A percentile compares a stretch with the other conserved stretches of the same genome.
Evolutionary conservation across 2,888 invertebrate species (phyloP).

Genomic region (Xanthostigma xanthostigma): DNA sequence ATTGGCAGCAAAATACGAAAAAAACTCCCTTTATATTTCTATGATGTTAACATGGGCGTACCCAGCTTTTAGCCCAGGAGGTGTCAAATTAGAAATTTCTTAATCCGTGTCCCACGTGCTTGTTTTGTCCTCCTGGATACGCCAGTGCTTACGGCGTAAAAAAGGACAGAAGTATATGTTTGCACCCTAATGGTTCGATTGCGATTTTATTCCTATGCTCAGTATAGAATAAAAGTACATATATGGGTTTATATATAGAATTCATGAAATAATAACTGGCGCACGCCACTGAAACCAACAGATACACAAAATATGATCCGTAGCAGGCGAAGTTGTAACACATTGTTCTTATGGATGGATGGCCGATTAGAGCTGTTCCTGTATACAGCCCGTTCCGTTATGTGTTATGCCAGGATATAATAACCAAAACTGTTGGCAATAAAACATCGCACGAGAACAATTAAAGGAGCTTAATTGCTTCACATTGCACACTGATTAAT

Average conservation of each 20-base stretch:
- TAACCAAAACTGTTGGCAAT: slow-evolving; percentile 4
- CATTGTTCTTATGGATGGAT: slow-evolving; percentile 24
- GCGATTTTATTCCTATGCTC: no score
- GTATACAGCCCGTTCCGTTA: neutral
- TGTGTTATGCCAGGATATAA: neutral
- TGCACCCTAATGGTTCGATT: no score
- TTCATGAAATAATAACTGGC: neutral
- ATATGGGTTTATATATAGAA: neutral
- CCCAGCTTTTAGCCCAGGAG: no score
- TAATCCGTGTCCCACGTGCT: no score
- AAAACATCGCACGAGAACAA: slow-evolving; percentile 8
- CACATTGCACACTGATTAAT: slow-evolving; percentile 7
- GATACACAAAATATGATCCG: neutral
- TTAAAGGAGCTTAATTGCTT: slow-evolving; percentile 9
- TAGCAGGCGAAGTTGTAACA: slow-evolving; percentile 21
- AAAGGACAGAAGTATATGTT: no score
- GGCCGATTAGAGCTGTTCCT: slow-evolving; percentile 7
- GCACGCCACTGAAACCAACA: neutral
- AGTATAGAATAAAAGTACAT: no score
- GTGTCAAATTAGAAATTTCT: no score
- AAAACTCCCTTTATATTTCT: no score
- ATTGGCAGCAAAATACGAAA: no score
- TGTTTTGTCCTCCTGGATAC: no score
- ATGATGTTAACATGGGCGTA: no score
- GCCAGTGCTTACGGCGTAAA: no score